These are phyloP conservation scores for Zootoca vivipara DNA, from an alignment of 2,113 vertebrate genomes.

Conservation along the genomic window DNA sequence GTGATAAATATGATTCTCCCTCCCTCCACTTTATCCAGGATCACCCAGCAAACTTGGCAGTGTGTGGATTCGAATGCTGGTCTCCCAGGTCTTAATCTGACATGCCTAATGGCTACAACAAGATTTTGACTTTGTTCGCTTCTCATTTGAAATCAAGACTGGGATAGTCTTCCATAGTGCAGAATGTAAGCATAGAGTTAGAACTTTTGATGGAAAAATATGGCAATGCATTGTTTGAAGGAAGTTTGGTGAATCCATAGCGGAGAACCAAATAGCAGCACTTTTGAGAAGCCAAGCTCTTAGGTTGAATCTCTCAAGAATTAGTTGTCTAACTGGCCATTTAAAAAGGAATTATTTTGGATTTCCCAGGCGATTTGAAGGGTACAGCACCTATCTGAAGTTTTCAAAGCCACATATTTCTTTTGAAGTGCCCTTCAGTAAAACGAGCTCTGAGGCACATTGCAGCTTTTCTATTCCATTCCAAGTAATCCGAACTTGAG, in stretches of 20 bases:
- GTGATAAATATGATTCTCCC: neutral
- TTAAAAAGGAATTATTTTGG: conserved; percentile 44
- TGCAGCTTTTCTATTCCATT: conserved; percentile 29
- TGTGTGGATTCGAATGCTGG: neutral
- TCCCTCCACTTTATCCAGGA: neutral
- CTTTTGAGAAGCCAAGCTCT: conserved; percentile 13
- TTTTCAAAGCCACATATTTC: conserved; percentile 2
- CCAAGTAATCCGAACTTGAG: conserved; percentile 19
- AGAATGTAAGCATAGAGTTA: neutral
- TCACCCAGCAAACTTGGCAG: neutral
- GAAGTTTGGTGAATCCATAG: neutral
- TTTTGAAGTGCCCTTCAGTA: conserved; percentile 24
- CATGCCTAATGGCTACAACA: neutral
- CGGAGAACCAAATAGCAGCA: neutral
- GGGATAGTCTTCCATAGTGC: neutral
- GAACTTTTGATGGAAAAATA: neutral
- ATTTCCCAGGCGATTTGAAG: conserved; percentile 42
- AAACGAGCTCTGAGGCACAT: conserved; percentile 20
- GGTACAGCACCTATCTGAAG: conserved; percentile 20
- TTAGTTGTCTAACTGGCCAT: conserved; percentile 5
- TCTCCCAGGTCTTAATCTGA: neutral
- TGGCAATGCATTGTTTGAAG: neutral
- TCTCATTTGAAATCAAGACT: neutral
- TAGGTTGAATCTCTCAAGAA: conserved; percentile 6
- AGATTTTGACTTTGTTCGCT: neutral